phyloP scores from a whole-genome alignment of 2,797 vertebrate species.

The Helicolenus hilgendorfi region DNA sequence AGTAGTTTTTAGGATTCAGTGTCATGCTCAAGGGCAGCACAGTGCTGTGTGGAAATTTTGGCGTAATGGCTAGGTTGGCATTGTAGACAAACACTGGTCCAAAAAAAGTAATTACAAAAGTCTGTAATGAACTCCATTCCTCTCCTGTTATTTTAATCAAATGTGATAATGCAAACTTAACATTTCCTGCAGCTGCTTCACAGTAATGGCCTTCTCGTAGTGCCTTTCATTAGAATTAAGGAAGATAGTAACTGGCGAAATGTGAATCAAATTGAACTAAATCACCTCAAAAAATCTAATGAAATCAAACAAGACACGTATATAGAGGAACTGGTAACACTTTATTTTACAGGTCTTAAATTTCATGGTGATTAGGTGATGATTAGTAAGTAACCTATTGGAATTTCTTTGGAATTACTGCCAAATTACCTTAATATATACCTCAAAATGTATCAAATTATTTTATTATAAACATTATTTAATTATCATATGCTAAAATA shows the following conservation, averaged over 20 bases:
- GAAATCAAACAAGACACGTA: neutral
- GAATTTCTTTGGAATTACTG: too few species aligned
- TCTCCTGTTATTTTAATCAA: conserved; percentile 2
- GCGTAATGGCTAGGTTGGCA: neutral
- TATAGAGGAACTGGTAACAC: neutral
- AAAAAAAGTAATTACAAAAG: neutral
- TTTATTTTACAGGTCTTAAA: too few species aligned
- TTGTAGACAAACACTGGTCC: neutral
- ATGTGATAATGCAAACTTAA: neutral
- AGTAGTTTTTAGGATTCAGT: neutral
- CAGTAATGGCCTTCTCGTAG: neutral
- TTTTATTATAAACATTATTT: too few species aligned
- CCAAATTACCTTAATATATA: too few species aligned
- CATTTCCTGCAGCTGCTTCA: neutral
- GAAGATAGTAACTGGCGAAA: neutral
- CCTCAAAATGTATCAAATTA: too few species aligned
- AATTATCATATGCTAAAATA: too few species aligned
- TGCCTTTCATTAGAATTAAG: neutral
- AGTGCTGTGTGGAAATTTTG: neutral
- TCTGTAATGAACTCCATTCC: neutral
- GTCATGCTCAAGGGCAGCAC: neutral
- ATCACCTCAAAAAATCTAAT: neutral
- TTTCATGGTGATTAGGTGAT: too few species aligned
- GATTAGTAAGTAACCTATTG: too few species aligned
- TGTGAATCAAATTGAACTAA: neutral